These are phyloP conservation scores for Dryobotodes eremita DNA, from an alignment of 2,888 invertebrate genomes.

Conservation along the genomic window DNA sequence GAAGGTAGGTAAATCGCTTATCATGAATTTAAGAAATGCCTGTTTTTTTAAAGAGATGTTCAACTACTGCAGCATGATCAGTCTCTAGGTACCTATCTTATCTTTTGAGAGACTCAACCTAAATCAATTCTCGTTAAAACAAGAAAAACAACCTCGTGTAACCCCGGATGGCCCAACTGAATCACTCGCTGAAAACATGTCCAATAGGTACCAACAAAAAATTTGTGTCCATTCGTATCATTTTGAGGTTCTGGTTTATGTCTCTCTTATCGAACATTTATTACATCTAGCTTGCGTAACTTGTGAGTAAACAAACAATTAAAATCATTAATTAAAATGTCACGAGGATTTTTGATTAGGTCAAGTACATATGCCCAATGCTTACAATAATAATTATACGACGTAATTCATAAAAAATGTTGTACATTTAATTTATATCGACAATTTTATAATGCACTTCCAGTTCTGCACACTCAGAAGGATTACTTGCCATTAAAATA, in stretches of 20 bases:
- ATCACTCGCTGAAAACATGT: slow-evolving; percentile 30
- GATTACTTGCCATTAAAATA: background rate
- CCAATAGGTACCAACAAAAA: background rate
- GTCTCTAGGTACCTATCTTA: background rate
- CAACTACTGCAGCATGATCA: background rate
- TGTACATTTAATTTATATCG: background rate
- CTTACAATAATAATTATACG: slow-evolving; percentile 25
- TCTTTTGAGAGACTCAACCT: background rate
- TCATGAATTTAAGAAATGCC: background rate
- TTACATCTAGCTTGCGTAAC: slow-evolving; percentile 25
- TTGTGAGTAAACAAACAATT: slow-evolving; percentile 45
- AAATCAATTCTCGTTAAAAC: background rate
- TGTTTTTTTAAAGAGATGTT: background rate
- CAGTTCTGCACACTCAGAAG: background rate
- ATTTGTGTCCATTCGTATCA: background rate
- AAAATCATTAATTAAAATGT: slow-evolving; percentile 8
- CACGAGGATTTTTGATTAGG: slow-evolving; percentile 32
- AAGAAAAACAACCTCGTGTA: background rate
- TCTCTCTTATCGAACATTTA: slow-evolving; percentile 23
- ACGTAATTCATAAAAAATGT: background rate
- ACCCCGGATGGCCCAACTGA: background rate
- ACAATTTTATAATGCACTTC: background rate
- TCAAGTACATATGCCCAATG: slow-evolving; percentile 29
- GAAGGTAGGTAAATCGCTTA: background rate
- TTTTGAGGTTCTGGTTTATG: slow-evolving; percentile 13